Evolutionary conservation across 1,140 invertebrate genomes (phyloP).

Genomic region (Zaprionus camerounensis): DNA sequence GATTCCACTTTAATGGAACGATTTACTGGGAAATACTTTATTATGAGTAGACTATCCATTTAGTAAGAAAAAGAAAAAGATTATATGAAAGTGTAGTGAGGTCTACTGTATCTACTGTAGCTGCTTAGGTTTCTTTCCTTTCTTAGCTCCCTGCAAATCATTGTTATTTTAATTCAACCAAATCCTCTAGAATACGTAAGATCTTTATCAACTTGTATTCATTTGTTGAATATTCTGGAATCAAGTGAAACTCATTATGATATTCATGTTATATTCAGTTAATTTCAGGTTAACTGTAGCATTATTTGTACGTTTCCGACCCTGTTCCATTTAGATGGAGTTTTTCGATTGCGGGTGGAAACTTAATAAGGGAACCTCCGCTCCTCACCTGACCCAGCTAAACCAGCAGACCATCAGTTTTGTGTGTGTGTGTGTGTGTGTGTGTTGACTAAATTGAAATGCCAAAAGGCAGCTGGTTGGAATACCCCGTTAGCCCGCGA

Average conservation of each 20-base stretch:
- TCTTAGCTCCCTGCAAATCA: too few species aligned
- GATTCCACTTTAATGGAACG: neutral
- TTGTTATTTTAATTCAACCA: too few species aligned
- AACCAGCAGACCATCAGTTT: neutral
- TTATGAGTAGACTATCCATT: neutral
- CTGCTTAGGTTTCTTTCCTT: too few species aligned
- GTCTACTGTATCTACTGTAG: too few species aligned
- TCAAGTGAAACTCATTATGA: neutral
- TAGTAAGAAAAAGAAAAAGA: neutral
- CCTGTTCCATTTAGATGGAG: constrained; percentile 10
- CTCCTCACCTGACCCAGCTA: constrained; percentile 6
- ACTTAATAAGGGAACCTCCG: constrained; percentile 11
- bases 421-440: constrained; percentile 5
- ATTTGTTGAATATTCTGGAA: neutral
- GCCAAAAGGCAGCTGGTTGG: constrained; percentile 31
- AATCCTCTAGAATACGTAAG: neutral
- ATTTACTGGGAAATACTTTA: neutral
- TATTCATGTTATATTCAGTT: neutral
- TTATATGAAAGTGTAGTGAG: too few species aligned
- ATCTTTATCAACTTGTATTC: neutral
- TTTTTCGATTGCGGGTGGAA: constrained; percentile 14
- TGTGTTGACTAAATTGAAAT: constrained; percentile 39
- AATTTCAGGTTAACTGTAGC: neutral
- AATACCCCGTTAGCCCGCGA: constrained; percentile 21
- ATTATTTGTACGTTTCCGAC: neutral